phyloP scores from a whole-genome alignment of 1,140 invertebrate genomes.

The Ladona fulva region DNA sequence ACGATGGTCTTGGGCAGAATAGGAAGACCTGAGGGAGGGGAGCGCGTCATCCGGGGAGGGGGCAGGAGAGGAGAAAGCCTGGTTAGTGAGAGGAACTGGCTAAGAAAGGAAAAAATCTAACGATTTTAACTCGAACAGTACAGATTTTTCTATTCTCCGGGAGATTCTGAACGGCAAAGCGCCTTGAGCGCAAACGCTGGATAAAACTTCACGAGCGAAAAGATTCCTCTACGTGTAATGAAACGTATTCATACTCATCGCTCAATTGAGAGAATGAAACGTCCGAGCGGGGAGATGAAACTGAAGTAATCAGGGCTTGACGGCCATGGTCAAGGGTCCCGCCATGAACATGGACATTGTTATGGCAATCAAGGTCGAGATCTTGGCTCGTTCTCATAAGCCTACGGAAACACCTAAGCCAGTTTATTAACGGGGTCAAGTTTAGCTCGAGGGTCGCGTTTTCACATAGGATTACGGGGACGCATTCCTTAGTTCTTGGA shows the following conservation, averaged over 20 bases:
- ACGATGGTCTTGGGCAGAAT: too few relatives aligned
- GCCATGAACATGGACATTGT: neutral
- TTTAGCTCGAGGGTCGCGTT: conserved; percentile 2
- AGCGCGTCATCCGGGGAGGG: neutral
- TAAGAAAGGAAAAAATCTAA: too few relatives aligned
- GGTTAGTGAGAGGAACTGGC: neutral
- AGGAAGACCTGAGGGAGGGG: neutral
- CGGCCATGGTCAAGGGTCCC: neutral
- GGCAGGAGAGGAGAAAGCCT: neutral
- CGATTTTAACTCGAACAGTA: too few relatives aligned
- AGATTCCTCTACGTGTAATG: too few relatives aligned
- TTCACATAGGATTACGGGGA: neutral
- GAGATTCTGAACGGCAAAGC: too few relatives aligned
- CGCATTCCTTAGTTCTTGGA: neutral
- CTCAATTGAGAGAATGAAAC: too few relatives aligned
- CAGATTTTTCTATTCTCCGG: too few relatives aligned
- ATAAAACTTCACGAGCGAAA: too few relatives aligned
- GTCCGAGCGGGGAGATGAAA: too few relatives aligned
- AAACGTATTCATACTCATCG: too few relatives aligned
- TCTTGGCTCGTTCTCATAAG: neutral
- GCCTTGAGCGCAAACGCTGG: too few relatives aligned
- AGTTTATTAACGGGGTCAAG: neutral
- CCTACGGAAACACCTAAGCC: neutral
- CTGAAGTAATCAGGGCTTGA: neutral
- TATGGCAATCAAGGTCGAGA: neutral